These are phyloP conservation scores for Coranthus polyacanthus DNA, from an alignment of 2,797 vertebrate genomes.

Conservation along the genomic window DNA sequence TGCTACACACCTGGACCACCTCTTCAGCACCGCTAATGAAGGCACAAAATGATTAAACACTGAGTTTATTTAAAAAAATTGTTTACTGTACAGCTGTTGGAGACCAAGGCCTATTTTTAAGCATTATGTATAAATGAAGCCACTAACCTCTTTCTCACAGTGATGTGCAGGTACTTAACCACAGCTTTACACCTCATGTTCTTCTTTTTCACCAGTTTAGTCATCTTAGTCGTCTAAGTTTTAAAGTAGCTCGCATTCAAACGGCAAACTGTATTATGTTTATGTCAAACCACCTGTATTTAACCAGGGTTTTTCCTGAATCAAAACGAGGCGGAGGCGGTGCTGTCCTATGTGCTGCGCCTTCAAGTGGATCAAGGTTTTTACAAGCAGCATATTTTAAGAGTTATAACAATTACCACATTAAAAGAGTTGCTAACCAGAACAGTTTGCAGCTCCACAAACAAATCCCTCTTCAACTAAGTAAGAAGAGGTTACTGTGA, in stretches of 20 bases:
- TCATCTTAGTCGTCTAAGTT: not conserved
- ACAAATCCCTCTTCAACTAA: too few relatives aligned
- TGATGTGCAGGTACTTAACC: constrained; percentile 29
- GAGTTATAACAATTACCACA: too few relatives aligned
- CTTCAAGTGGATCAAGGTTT: too few relatives aligned
- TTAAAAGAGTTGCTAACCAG: too few relatives aligned
- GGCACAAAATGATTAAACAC: constrained; percentile 67
- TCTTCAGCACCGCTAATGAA: constrained; percentile 49
- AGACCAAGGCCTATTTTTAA: constrained; percentile 49
- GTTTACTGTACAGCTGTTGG: constrained; percentile 60
- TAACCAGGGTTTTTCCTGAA: too few relatives aligned
- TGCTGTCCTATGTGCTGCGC: too few relatives aligned
- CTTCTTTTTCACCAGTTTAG: not conserved
- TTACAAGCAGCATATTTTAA: too few relatives aligned
- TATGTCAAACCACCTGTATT: too few relatives aligned
- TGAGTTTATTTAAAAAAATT: constrained; percentile 58
- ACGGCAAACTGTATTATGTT: too few relatives aligned
- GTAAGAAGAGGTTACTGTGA: too few relatives aligned
- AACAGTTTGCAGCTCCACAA: too few relatives aligned
- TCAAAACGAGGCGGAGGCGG: too few relatives aligned
- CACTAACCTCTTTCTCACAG: constrained; percentile 45
- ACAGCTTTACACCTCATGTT: not conserved
- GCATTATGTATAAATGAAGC: constrained; percentile 44
- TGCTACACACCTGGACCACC: constrained; percentile 71
- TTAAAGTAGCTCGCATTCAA: not conserved